Evolutionary conservation across 2,888 invertebrate genomes (phyloP).

Genomic region (Lissocephala sabroskyi): DNA sequence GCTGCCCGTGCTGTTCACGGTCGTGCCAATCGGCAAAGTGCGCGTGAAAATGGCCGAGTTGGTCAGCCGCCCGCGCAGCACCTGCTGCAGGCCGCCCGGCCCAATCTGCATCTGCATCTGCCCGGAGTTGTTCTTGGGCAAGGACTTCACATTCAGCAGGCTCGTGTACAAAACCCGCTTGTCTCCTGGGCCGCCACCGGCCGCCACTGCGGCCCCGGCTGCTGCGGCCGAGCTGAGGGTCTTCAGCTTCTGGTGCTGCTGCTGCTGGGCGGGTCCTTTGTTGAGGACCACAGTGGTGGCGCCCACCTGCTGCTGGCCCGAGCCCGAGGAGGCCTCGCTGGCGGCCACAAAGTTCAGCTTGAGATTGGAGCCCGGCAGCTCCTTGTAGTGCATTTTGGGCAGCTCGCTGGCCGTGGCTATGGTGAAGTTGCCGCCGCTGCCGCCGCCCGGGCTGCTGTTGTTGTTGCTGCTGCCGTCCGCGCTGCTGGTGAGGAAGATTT

Average conservation of each 20-base stretch:
- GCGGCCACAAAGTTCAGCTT: slow-evolving; percentile 71
- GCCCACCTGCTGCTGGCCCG: slow-evolving; percentile 42
- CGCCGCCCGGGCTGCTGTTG: slow-evolving; percentile 61
- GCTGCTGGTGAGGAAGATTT: slow-evolving; percentile 68
- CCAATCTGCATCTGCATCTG: slow-evolving; percentile 70
- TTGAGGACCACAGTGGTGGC: slow-evolving; percentile 60
- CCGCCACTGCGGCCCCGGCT: not conserved
- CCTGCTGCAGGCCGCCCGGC: slow-evolving; percentile 60
- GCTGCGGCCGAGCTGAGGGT: slow-evolving; percentile 21
- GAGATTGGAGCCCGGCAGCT: slow-evolving; percentile 68
- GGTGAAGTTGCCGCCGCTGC: slow-evolving; percentile 56
- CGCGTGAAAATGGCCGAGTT: slow-evolving; percentile 66
- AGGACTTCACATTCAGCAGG: slow-evolving; percentile 66
- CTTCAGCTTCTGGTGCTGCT: slow-evolving; percentile 64
- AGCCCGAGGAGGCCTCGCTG: slow-evolving; percentile 35
- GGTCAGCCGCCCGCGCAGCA: slow-evolving; percentile 64
- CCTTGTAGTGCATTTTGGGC: slow-evolving; percentile 70
- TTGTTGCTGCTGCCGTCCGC: slow-evolving; percentile 44
- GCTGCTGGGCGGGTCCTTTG: slow-evolving; percentile 41
- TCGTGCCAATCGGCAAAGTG: slow-evolving; percentile 61
- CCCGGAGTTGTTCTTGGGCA: slow-evolving; percentile 69
- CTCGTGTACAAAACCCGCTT: slow-evolving; percentile 71
- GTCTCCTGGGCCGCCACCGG: slow-evolving; percentile 30
- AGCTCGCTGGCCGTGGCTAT: slow-evolving; percentile 67
- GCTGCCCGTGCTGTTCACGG: slow-evolving; percentile 42